Evolutionary conservation across 2,797 vertebrate species (phyloP).

Genomic region (Hylomyscus alleni): DNA sequence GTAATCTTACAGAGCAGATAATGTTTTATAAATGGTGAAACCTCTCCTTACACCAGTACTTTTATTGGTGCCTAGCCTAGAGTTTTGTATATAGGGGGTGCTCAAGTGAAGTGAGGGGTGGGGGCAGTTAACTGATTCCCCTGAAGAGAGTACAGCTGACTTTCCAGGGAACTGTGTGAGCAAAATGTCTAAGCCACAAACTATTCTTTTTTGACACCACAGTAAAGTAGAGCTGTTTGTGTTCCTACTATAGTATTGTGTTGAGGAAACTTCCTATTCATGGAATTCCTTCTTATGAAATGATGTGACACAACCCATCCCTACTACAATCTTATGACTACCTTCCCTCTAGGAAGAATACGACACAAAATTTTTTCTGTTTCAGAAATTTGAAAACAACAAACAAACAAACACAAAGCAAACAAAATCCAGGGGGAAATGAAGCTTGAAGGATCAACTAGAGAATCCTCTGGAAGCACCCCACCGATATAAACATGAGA

Average conservation of each 20-base stretch:
- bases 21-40: background rate
- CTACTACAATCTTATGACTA: background rate
- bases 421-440: background rate
- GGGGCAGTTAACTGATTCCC: background rate
- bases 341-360: background rate
- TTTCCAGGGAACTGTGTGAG: background rate
- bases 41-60: background rate
- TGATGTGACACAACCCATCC: background rate
- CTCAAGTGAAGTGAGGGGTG: background rate
- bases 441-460: background rate
- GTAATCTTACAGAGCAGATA: background rate
- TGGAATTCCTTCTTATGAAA: constrained; percentile 2
- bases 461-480: background rate
- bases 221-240: background rate
- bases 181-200: background rate
- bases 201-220: background rate
- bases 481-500: background rate
- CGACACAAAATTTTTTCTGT: background rate
- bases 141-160: background rate
- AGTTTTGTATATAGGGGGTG: background rate
- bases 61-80: background rate
- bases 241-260: background rate
- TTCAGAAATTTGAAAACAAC: constrained; percentile 33
- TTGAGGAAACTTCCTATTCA: background rate
- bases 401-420: background rate